Evolutionary conservation across 2,797 vertebrate genomes (phyloP), one percentile per base, ranked within the genome.

Genomic region (Galagoides demidoff): DNA sequence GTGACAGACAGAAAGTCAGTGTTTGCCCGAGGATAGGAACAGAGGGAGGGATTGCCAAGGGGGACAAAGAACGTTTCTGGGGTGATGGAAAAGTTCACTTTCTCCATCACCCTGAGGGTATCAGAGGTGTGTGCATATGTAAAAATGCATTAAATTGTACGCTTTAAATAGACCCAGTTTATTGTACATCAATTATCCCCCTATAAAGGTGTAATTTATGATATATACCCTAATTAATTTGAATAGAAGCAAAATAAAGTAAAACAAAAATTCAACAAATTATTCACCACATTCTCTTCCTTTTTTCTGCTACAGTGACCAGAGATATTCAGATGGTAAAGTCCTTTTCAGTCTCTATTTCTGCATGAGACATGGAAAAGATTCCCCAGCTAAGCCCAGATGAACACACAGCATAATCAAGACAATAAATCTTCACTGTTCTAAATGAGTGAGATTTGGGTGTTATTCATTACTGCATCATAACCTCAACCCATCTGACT

Each of bases 241-340:
- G 37, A 73, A 68, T 84, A 68, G 81, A 43, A 66, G 20, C 10
- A 34, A 43, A 55, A 55, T 1, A 49, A 70, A 85, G 59, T 22
- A 63, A 89, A 43, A 23, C 17, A 63, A 74, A 74, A 70, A 57
- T 43, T 81, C 12, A 29, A 29, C 4, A 3, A 37, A 31, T 12
- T 61, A 37, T 27, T 20, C 34, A 29, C 63, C 55, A 5, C 0
- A 0, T 8, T 29, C 37, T 22, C 76, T 76, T 66, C 34, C 66
- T 76, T 61, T 74, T n/a, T 82, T 31, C 29, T 37, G 37, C 12
- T 2, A 1, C 1, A 52, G 29, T 34, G 45, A 19, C 43, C 23
- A 55, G 49, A 0, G 0, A 63, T 22, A 31, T 12, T 52, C 1
- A 45, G 17, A 34, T 6, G 22, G 6, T 16, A 11, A 71, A 39